These are phyloP conservation scores for Bombylius major DNA, from an alignment of 2,888 invertebrate species.

Conservation along the genomic window DNA sequence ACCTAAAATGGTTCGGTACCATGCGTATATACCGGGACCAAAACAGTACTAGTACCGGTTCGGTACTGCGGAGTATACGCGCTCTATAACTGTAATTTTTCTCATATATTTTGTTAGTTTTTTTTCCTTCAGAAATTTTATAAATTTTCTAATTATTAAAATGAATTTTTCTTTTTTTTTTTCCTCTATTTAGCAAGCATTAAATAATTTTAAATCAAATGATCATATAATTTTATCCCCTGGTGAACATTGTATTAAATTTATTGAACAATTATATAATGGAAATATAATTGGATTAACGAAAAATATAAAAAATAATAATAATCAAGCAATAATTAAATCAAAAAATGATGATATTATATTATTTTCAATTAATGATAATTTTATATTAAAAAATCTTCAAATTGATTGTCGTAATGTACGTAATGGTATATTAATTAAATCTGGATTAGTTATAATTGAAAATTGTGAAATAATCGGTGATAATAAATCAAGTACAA, in stretches of 20 bases:
- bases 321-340: conserved; percentile 27
- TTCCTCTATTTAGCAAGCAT: conserved; percentile 26
- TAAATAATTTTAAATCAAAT: conserved; percentile 29
- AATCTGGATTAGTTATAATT: conserved; percentile 39
- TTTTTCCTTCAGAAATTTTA: conserved; percentile 19
- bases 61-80: neutral
- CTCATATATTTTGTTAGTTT: no score
- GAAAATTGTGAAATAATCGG: conserved; percentile 41
- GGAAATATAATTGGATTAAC: conserved; percentile 30
- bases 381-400: conserved; percentile 41
- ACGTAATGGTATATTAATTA: conserved; percentile 40
- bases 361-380: conserved; percentile 41
- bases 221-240: conserved; percentile 42
- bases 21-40: no score
- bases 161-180: neutral
- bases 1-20: no score
- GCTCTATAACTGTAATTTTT: neutral
- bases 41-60: no score
- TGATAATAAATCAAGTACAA: conserved; percentile 39
- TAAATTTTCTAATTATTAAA: neutral
- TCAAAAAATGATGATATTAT: conserved; percentile 40
- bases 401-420: conserved; percentile 41
- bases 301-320: neutral
- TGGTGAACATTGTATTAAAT: conserved; percentile 39
- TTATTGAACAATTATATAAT: conserved; percentile 41